Evolutionary conservation across 2,113 vertebrate species (phyloP).

Genomic region (Mus pahari): DNA sequence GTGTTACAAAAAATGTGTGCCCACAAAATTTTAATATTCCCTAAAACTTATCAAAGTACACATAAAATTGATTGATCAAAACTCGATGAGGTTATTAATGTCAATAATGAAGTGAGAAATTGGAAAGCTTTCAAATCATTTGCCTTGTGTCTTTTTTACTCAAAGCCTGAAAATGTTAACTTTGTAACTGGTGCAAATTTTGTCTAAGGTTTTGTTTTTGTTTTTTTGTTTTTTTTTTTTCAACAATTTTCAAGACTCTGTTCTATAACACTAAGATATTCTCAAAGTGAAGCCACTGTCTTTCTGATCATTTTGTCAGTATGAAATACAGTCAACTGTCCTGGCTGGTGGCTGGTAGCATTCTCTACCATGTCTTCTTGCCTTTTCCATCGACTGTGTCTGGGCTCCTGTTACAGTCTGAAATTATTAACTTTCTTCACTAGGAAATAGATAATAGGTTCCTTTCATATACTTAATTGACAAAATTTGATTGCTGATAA

Average conservation of each 20-base stretch:
- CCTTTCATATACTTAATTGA: not conserved
- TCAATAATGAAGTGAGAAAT: not conserved
- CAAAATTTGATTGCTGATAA: not conserved
- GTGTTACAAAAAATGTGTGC: not conserved
- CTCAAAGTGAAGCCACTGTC: not conserved
- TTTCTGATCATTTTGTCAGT: not conserved
- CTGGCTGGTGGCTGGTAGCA: not conserved
- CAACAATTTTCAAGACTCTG: not conserved
- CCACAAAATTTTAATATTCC: not conserved
- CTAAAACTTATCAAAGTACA: not conserved
- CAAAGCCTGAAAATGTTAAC: not conserved
- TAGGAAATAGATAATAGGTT: not conserved
- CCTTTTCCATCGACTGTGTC: not conserved
- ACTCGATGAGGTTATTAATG: not conserved
- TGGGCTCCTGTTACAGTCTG: not conserved
- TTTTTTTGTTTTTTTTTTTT: not conserved
- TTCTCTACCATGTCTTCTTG: not conserved
- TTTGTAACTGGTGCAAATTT: not conserved
- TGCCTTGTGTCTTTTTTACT: not conserved
- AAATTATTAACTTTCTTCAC: not conserved
- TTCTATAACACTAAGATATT: not conserved
- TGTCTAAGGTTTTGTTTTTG: not conserved
- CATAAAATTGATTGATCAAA: not conserved
- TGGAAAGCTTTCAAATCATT: constrained; percentile 15
- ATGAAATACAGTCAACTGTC: not conserved